Evolutionary conservation across 2,113 vertebrate species (phyloP), one percentile per base, ranked within the genome.

Genomic region (Polypterus senegalus): DNA sequence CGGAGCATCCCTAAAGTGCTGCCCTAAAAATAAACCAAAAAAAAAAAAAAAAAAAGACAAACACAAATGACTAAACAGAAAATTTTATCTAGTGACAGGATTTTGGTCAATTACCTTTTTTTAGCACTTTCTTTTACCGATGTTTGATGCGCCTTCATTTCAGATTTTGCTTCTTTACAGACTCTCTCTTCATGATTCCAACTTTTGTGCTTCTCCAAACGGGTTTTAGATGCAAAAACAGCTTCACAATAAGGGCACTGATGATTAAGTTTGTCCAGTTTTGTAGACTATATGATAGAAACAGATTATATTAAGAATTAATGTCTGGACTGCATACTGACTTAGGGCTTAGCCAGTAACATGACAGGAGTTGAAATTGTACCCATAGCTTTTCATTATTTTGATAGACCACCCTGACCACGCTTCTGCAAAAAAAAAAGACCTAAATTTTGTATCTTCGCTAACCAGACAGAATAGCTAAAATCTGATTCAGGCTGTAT

Each of bases 151-250:
- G 79, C 70, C 71, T 77, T 82, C 68, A 74, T 63, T 64, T 82
- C 83, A 66, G 73, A 66, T 54, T 59, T 70, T 58, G 60, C 60
- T 75, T 48, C 74, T 53, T 54, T 81, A 70, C 61, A 82, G 4
- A 84, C 84, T 48, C 81, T 76, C 60, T 97, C 92, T 62, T 91
- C 81, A 68, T 98, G 94, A 74, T 94, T 97, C 93, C 93, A 97
- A 61, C 90, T 79, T 57, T 89, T 88, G 76, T 97, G 95, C 73
- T 98, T 97, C 73, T 97, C 90, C 73, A 97, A 84, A 70, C 93
- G 94, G 7, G 92, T 90, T 77, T 95, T 97, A 64, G 94, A 94
- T 66, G 89, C 90, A 74, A 98, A 98, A 59, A 86, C 84, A 1
- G 95, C 93, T 81, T 97, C 92, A 1, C 94, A 98, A 81, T 89